phyloP scores from a whole-genome alignment of 1,140 invertebrate species.

The Babylonia areolata region DNA sequence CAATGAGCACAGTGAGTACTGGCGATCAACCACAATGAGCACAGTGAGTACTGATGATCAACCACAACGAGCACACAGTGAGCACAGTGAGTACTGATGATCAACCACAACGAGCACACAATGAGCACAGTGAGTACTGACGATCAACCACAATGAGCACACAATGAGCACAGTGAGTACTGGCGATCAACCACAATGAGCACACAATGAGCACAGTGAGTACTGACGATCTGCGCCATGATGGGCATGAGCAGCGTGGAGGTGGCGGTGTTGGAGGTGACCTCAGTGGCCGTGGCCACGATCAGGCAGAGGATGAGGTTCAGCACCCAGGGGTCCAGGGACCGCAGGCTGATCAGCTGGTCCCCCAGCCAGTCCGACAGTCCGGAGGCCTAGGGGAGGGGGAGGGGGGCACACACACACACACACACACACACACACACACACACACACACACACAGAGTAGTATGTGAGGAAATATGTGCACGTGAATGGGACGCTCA shows the following conservation, averaged over 20 bases:
- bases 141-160: too few species aligned
- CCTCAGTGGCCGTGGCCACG: constrained; percentile 75
- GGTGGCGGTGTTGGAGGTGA: constrained; percentile 77
- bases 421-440: background rate
- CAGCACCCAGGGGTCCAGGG: constrained; percentile 58
- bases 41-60: too few species aligned
- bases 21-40: too few species aligned
- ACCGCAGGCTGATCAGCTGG: constrained; percentile 53
- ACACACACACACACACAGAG: background rate
- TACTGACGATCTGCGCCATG: constrained; percentile 72
- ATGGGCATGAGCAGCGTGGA: constrained; percentile 77
- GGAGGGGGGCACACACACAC: background rate
- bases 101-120: too few species aligned
- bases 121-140: too few species aligned
- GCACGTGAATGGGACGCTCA: background rate
- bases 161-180: too few species aligned
- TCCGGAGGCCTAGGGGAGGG: constrained; percentile 61
- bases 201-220: background rate
- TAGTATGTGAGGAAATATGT: background rate
- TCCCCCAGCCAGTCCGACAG: constrained; percentile 64
- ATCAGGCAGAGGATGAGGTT: constrained; percentile 71
- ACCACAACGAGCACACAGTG: too few species aligned
- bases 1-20: too few species aligned
- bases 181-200: background rate
- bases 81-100: too few species aligned